A percentile compares a stretch with the other conserved stretches of the same genome.
These are phyloP conservation scores for Clamator glandarius DNA, from an alignment of 2,797 vertebrate species.

Conservation along the genomic window DNA sequence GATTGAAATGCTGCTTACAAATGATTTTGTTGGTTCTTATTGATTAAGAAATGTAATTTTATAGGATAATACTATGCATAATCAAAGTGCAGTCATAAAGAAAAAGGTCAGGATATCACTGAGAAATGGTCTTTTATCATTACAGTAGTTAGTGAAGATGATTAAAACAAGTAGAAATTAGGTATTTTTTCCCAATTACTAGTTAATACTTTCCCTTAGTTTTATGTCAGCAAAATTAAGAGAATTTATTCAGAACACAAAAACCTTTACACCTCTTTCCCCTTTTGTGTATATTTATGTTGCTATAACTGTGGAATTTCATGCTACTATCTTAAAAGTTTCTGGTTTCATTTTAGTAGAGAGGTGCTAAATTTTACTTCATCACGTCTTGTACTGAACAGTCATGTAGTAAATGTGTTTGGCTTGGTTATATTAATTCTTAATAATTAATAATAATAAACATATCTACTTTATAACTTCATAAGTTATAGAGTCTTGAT, in stretches of 20 bases:
- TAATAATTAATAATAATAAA: too few relatives aligned
- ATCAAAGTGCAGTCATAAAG: conserved; percentile 28
- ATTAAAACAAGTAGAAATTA: not conserved
- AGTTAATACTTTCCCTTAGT: not conserved
- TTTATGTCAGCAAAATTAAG: not conserved
- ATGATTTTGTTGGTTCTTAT: conserved; percentile 23
- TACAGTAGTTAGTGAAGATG: not conserved
- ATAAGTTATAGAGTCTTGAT: too few relatives aligned
- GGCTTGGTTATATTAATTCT: not conserved
- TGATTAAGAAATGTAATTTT: conserved; percentile 40
- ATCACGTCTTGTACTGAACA: not conserved
- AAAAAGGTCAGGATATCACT: not conserved
- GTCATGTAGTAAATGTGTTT: not conserved
- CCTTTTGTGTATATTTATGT: not conserved
- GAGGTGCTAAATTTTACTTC: not conserved
- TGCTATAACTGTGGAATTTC: not conserved
- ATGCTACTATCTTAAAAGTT: not conserved
- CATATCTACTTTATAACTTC: too few relatives aligned
- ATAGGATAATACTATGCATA: not conserved
- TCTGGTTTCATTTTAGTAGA: not conserved
- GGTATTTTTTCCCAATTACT: not conserved
- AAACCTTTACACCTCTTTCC: rapidly evolving
- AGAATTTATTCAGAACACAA: not conserved
- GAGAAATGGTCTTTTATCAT: not conserved
- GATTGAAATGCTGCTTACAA: conserved; percentile 18